These are phyloP conservation scores for Dendrolimus punctatus DNA, from an alignment of 1,140 invertebrate species.

Conservation along the genomic window DNA sequence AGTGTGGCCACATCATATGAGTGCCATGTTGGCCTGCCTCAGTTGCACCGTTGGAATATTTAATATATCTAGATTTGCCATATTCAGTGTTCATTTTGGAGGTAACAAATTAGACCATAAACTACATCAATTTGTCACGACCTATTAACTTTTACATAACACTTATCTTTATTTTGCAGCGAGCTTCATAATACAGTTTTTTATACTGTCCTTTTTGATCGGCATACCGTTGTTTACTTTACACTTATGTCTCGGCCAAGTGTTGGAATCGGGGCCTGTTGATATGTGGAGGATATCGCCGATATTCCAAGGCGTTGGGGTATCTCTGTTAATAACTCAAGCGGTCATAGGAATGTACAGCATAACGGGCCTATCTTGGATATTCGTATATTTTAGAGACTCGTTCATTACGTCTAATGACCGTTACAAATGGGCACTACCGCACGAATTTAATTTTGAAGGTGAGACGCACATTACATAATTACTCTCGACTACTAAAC, in stretches of 20 bases:
- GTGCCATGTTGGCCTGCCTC: constrained; percentile 85
- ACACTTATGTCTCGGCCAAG: constrained; percentile 88
- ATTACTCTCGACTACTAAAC: constrained; percentile 6
- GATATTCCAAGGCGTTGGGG: constrained; percentile 90
- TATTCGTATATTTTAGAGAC: constrained; percentile 91
- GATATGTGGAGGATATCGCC: constrained; percentile 96
- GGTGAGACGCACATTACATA: constrained; percentile 58
- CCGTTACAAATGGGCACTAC: constrained; percentile 86
- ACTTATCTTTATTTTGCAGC: constrained; percentile 72
- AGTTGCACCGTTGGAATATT: constrained; percentile 90
- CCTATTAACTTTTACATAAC: constrained; percentile 5
- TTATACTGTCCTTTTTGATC: constrained; percentile 86
- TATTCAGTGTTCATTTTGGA: constrained; percentile 90
- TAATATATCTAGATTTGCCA: constrained; percentile 91
- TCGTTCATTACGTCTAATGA: constrained; percentile 89
- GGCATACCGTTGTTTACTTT: constrained; percentile 90
- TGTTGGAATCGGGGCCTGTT: constrained; percentile 86
- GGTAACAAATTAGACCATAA: constrained; percentile 64
- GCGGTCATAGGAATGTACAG: constrained; percentile 89
- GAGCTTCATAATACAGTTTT: constrained; percentile 92
- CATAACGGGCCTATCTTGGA: constrained; percentile 90
- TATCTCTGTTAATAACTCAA: constrained; percentile 85
- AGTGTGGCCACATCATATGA: constrained; percentile 85
- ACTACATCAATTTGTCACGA: constrained; percentile 1
- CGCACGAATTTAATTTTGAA: constrained; percentile 77